These are phyloP conservation scores for Pyrocoelia pectoralis DNA, from an alignment of 2,888 invertebrate species.

Conservation along the genomic window DNA sequence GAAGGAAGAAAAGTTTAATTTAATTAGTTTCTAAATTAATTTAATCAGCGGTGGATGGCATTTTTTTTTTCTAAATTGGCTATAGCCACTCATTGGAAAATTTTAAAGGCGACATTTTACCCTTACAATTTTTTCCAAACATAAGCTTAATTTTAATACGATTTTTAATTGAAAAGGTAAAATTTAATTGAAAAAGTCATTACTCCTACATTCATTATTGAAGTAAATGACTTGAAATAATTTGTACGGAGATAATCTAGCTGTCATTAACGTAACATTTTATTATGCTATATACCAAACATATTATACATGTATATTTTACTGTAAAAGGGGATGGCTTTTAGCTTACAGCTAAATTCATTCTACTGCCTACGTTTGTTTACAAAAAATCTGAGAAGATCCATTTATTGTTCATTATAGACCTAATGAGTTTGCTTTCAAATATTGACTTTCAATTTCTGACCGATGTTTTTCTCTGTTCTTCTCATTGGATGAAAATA, in stretches of 20 bases:
- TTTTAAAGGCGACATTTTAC: too few relatives aligned
- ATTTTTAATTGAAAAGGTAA: constrained; percentile 1
- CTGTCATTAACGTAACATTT: neutral
- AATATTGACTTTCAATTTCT: neutral
- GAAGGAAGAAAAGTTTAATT: neutral
- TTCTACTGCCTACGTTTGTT: neutral
- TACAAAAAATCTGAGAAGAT: neutral
- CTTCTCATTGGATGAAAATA: neutral
- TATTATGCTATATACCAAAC: neutral
- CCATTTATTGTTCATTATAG: neutral
- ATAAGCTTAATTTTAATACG: neutral
- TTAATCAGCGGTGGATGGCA: neutral
- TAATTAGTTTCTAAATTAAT: neutral
- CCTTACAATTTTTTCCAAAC: too few relatives aligned
- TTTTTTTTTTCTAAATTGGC: too few relatives aligned
- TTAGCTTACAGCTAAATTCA: neutral
- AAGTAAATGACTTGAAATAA: neutral
- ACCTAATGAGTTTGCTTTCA: neutral
- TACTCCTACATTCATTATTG: neutral
- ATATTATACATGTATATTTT: too few relatives aligned
- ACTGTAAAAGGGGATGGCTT: neutral
- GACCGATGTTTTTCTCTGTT: neutral
- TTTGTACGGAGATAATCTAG: neutral
- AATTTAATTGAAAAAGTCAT: neutral
- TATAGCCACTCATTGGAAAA: too few relatives aligned